Base-by-base conservation (phyloP, 2,888 invertebrate genomes). In the Lasiommata megera region DNA sequence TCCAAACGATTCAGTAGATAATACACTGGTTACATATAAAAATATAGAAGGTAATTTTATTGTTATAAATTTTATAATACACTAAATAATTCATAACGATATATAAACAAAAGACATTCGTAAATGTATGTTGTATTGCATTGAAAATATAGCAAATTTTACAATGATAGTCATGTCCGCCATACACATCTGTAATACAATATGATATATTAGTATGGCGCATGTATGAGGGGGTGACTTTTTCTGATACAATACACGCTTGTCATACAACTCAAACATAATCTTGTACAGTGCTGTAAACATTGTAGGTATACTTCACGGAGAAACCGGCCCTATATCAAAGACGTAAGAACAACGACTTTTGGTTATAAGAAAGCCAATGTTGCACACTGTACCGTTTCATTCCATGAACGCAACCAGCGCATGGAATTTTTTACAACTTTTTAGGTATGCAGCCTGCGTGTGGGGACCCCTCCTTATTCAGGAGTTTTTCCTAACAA, bases 391-490 rank as follows among this genome's bases (percentile, higher is more conserved):
- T 58, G 67, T 54, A 72, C 69, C 59, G 66, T 43, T 56, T 56
- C 51, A 41, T 57, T 62, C 56, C 50, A 57, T 43, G 50, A 58
- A 58, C 61, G 64, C 63, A 66, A 69, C 62, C 65, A 69, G 67
- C 70, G 68, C 67, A 72, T 67, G 71, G 77, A 77, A 76, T 81
- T 84, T 84, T 85, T 84, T 77, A 77, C 73, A 58, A 67, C 71
- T 67, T 73, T 75, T 83, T 80, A 76, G 72, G 68, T 76, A 88
- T 86, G 76, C 88, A 73, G 72, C 65, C 64, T 82, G 76, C 85
- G 88, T 79, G 52, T 48, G 52, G 58, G 63, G 67, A 66, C 69
- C 73, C 76, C 70, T 67, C 67, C 65, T 76, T 73, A 77, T 79
- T 70, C 75, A 67, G 62, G 61, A 73, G 74, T 77, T 78, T 77